Percentiles rank a stretch among this genome's conserved stretches.
Conservation (phyloP, 2,113 vertebrate genomes). For the Pterocles orientalis region DNA sequence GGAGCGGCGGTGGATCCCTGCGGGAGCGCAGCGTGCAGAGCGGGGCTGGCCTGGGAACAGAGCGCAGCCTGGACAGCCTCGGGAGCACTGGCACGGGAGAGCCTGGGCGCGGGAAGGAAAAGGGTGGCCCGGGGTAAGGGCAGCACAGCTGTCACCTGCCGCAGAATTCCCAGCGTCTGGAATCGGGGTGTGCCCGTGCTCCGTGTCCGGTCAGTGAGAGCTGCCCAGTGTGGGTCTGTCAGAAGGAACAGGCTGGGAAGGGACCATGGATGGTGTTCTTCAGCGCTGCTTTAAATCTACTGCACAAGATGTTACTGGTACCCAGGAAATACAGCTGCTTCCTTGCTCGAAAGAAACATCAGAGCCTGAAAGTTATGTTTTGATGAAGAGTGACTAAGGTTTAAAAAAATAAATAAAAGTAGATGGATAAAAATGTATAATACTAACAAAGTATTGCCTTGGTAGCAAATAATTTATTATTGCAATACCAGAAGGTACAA, state of each 20-base stretch:
- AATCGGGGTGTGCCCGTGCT: neutral
- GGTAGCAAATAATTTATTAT: neutral
- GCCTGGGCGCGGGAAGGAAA: neutral
- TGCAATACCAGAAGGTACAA: neutral
- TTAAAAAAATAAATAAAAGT: neutral
- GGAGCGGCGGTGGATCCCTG: too few species aligned
- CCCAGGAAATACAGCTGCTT: neutral
- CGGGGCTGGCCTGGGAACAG: neutral
- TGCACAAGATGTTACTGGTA: neutral
- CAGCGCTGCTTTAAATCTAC: fast-evolving
- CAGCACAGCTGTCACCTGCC: neutral
- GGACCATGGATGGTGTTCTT: neutral
- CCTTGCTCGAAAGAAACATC: neutral
- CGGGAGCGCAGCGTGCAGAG: fast-evolving
- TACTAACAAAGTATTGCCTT: neutral
- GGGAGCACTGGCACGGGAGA: fast-evolving
- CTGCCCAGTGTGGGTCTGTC: neutral
- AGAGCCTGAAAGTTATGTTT: neutral
- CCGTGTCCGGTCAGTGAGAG: neutral
- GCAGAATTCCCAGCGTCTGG: neutral
- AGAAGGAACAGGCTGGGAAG: neutral
- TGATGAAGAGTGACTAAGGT: neutral
- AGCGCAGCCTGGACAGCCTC: neutral
- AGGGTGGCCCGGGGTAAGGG: fast-evolving
- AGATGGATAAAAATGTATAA: neutral